Evolutionary conservation across 2,888 invertebrate genomes (phyloP), one percentile per base, ranked within the genome.

Genomic region (Scaptomyza cyrtandrae): DNA sequence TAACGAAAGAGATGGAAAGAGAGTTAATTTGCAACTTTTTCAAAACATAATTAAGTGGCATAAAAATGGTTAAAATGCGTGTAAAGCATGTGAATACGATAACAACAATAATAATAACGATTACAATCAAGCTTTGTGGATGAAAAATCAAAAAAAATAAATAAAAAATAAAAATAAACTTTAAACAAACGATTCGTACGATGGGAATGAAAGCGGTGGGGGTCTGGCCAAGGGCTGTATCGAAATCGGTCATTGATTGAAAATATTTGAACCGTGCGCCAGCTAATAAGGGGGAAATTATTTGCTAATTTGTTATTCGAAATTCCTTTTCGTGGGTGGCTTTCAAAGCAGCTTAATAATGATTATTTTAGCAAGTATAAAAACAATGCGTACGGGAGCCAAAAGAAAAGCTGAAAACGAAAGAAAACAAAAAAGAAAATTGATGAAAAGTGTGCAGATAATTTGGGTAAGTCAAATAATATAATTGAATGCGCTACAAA

Each of bases 251-350:
- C 65, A 80, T 67, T 82, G 80, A 83, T 83, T 69, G 69, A 77
- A 86, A 85, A 60, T 72, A 74, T 86, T 65, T 67, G 63, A 66
- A 48, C 60, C 77, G 41, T 53, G 56, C 60, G 11, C 49, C 49
- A 50, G 73, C 79, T 85, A 76, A 85, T 85, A 85, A 75, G 65
- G 69, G 66, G 49, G 58, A 68, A 82, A 88, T 87, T 88, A 80
- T 82, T 84, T 88, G 67, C 83, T 82, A 82, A 88, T 88, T 84
- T 88, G 66, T 66, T 85, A 75, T 46, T 45, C 41, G 35, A 6
- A 59, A 39, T 45, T 48, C 57, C 63, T 44, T 66, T 65, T 57
- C 2, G 53, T 37, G 55, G 55, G 46, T 55, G 24, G 62, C 58
- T 48, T 16, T 54, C 49, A 71, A 87, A 85, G 74, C 77, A 70